Evolutionary conservation across 2,888 invertebrate species (phyloP).

Genomic region (Mesorhabditis belari): DNA sequence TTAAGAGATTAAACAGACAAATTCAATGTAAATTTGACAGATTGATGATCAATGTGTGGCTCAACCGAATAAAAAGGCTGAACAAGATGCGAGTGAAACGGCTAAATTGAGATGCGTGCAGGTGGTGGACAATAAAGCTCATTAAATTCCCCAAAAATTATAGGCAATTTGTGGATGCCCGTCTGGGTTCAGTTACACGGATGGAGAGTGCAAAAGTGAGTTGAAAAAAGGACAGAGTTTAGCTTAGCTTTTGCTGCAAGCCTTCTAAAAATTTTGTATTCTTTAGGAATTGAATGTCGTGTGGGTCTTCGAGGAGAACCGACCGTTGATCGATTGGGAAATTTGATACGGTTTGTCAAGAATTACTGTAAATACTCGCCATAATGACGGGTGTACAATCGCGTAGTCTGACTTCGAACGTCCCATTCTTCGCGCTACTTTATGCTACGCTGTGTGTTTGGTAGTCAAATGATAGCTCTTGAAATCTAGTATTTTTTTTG

Average conservation of each 20-base stretch:
- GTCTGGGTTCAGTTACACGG: constrained; percentile 32
- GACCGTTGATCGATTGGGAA: constrained; percentile 35
- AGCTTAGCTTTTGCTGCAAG: background rate
- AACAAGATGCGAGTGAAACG: background rate
- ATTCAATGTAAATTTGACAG: too few species aligned
- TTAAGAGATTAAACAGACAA: too few species aligned
- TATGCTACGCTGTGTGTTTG: too few species aligned
- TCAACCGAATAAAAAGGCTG: background rate
- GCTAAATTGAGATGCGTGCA: constrained; percentile 4
- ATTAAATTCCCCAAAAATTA: background rate
- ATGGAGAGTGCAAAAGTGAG: constrained; percentile 38
- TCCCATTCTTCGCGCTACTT: too few species aligned
- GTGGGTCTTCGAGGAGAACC: constrained; percentile 47
- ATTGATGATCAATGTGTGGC: background rate
- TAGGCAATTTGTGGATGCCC: constrained; percentile 41
- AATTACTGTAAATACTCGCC: too few species aligned
- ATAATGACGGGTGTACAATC: too few species aligned
- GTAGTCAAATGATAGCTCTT: too few species aligned
- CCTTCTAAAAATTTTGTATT: background rate
- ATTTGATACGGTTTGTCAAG: constrained; percentile 19
- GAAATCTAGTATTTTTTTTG: too few species aligned
- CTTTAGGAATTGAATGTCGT: constrained; percentile 38
- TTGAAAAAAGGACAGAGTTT: background rate
- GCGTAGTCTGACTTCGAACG: too few species aligned
- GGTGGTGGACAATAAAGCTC: background rate